A percentile compares a stretch with the other conserved stretches of the same genome.
These are phyloP conservation scores for Myiozetetes cayanensis DNA, from an alignment of 2,113 vertebrate genomes.

Conservation along the genomic window DNA sequence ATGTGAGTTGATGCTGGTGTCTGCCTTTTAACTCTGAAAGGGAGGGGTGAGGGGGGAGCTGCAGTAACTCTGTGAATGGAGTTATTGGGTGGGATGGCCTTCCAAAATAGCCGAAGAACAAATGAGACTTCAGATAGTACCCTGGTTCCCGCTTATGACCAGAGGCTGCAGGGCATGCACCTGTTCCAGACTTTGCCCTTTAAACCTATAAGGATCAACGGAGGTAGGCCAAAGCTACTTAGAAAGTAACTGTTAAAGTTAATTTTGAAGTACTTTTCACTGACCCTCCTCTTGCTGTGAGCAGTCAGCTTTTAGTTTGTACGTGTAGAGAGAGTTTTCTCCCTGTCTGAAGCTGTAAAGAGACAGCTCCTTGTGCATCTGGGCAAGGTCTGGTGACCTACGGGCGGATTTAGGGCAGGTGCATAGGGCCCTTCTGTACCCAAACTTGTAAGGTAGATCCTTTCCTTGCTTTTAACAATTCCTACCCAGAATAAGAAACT, in stretches of 20 bases:
- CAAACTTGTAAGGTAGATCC: neutral
- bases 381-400: neutral
- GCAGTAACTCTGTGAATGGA: neutral
- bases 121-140: neutral
- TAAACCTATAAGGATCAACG: neutral
- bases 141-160: neutral
- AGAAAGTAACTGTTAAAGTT: neutral
- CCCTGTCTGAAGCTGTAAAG: neutral
- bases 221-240: neutral
- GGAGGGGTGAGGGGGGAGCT: neutral
- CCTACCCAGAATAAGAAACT: neutral
- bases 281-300: neutral
- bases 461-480: neutral
- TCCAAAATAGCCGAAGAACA: neutral
- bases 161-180: fast-evolving
- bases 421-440: neutral
- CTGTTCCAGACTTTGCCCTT: neutral
- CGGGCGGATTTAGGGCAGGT: neutral
- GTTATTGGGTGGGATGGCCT: neutral
- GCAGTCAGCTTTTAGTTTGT: neutral
- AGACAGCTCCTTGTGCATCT: neutral
- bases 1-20: neutral
- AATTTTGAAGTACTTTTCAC: neutral
- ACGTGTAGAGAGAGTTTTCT: neutral
- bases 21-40: neutral